Evolutionary conservation across 2,113 vertebrate genomes (phyloP), one percentile per base, ranked within the genome.

Genomic region (Tragelaphus strepsiceros): DNA sequence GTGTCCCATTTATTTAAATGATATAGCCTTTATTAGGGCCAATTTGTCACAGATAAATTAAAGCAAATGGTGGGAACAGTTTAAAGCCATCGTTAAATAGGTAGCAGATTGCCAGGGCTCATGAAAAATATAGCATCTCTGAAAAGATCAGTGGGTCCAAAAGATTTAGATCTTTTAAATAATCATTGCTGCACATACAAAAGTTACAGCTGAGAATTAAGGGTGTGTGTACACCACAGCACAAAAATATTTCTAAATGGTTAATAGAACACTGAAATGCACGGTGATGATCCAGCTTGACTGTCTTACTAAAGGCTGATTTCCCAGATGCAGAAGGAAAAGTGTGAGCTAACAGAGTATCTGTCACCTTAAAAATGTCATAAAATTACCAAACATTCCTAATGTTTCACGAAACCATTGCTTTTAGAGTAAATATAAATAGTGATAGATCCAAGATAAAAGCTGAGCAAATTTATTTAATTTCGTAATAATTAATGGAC

Each of bases 41-140:
- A 67, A 30, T 95, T 85, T 93, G 84, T 88, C 81, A 77, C 8
- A 78, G 92, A 77, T 59, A 95, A 93, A 88, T 64, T 85, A 94
- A 67, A 78, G 78, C 71, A 35, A 88, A 82, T 53, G 32, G n/a
- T 43, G 17, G 21, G 21, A 64, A 54, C 39, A 81, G 39, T 88
- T 96, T 53, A 95, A 51, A 87, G 81, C 19, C 24, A 62, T 39
- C 26, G 24, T 94, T 88, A 82, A 49, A 67, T 24, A 62, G 46
- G 67, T 30, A 88, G 58, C 80, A 93, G 54, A 92, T 56, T 86
- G 54, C 17, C 53, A 91, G 54, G 35, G 10, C 54, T 78, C 71
- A 83, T 74, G 83, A n/a, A 92, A 97, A 95, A 92, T 30, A 71
- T 1, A 62, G 32, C 30, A 77, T 4, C 49, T 93, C 61, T 78